Percentiles rank a stretch among this genome's conserved stretches.
Conservation (phyloP, 2,888 invertebrate genomes). For the Diplazon laetatorius region DNA sequence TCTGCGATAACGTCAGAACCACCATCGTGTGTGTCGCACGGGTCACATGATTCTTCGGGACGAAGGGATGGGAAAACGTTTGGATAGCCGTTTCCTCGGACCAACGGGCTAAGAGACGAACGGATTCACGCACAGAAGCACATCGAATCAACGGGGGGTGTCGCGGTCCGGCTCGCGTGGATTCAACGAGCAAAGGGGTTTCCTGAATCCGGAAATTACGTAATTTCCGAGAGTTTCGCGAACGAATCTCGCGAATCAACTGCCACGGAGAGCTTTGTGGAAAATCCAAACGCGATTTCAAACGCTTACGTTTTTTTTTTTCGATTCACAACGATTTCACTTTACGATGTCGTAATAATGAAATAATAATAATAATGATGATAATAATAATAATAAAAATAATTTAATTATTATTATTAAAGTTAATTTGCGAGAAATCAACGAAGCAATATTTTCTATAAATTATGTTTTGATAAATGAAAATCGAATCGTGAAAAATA, state of each 20-base stretch:
- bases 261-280: slow-evolving; percentile 53
- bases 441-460: too few relatives aligned
- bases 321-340: too few relatives aligned
- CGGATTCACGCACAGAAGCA: too few relatives aligned
- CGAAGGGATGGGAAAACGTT: neutral
- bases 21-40: too few relatives aligned
- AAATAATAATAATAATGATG: too few relatives aligned
- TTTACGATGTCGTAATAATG: too few relatives aligned
- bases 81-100: neutral
- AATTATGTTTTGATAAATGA: too few relatives aligned
- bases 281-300: slow-evolving; percentile 18
- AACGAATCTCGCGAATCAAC: slow-evolving; percentile 43
- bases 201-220: slow-evolving; percentile 75
- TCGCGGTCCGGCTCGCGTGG: slow-evolving; percentile 46
- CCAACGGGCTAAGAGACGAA: neutral
- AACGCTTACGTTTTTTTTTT: slow-evolving; percentile 1
- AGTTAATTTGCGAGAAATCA: too few relatives aligned
- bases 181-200: slow-evolving; percentile 55
- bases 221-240: slow-evolving; percentile 77
- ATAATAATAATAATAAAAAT: too few relatives aligned
- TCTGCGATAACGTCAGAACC: neutral
- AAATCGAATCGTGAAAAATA: too few relatives aligned
- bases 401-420: too few relatives aligned
- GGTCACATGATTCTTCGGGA: slow-evolving; percentile 21
- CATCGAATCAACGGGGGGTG: slow-evolving; percentile 16